These are phyloP conservation scores for Drosophila saltans DNA, from an alignment of 1,140 invertebrate genomes.

Conservation along the genomic window DNA sequence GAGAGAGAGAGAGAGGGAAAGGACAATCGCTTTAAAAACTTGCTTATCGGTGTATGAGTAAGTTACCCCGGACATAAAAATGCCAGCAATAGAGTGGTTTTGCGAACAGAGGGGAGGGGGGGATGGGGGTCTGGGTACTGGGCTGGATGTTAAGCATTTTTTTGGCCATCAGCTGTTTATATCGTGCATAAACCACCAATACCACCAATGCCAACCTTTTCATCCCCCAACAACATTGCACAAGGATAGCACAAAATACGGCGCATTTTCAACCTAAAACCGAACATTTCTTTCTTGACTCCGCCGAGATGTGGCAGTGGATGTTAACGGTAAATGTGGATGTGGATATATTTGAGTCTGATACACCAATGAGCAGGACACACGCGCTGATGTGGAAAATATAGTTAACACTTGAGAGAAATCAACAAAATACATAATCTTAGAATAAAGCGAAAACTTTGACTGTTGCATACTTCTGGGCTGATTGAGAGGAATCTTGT, in stretches of 20 bases:
- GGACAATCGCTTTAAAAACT: constrained; percentile 18
- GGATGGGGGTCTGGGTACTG: background rate
- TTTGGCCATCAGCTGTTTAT: constrained; percentile 20
- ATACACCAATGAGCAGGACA: background rate
- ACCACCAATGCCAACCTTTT: constrained; percentile 14
- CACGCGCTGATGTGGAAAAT: constrained; percentile 10
- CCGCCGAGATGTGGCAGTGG: background rate
- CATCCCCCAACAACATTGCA: constrained; percentile 11
- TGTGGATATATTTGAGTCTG: background rate
- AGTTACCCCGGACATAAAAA: constrained; percentile 20
- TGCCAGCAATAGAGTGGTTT: constrained; percentile 7
- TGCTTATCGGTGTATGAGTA: constrained; percentile 16
- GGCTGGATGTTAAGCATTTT: constrained; percentile 2
- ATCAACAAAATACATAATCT: constrained; percentile 3
- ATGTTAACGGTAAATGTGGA: background rate
- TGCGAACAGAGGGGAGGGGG: background rate
- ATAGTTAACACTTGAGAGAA: constrained; percentile 15
- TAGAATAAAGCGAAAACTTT: background rate
- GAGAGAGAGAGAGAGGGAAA: background rate
- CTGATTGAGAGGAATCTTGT: background rate
- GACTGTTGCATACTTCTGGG: background rate
- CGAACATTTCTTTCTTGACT: background rate
- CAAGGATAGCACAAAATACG: constrained; percentile 11
- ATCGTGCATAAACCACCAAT: constrained; percentile 5
- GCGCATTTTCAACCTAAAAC: constrained; percentile 13